Percentiles rank a stretch among this genome's conserved stretches.
These are phyloP conservation scores for Acanthurus tractus DNA, from an alignment of 2,797 vertebrate genomes.

Conservation along the genomic window DNA sequence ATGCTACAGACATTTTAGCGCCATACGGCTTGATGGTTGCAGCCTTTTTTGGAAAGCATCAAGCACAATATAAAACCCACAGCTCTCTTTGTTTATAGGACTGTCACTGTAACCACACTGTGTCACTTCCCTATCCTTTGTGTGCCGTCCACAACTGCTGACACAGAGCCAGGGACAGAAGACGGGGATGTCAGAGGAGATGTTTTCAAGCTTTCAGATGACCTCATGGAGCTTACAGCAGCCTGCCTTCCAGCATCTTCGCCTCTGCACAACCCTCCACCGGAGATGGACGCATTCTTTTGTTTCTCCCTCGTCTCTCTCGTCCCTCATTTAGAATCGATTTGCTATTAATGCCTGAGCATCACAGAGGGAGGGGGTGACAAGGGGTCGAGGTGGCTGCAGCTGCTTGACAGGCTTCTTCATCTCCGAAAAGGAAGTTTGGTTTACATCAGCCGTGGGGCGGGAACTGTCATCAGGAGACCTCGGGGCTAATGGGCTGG, in stretches of 20 bases:
- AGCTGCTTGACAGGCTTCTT: conserved; percentile 83
- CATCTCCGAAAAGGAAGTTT: conserved; percentile 85
- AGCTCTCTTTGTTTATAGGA: background rate
- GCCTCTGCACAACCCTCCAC: conserved; percentile 51
- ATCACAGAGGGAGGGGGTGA: conserved; percentile 72
- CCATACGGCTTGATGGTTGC: background rate
- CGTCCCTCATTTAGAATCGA: conserved; percentile 81
- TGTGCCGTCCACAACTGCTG: conserved; percentile 29
- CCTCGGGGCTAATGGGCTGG: conserved; percentile 72
- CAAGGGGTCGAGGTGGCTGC: conserved; percentile 69
- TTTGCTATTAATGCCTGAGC: conserved; percentile 82
- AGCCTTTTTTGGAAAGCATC: conserved; percentile 8
- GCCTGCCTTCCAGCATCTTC: conserved; percentile 22
- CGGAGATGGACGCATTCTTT: conserved; percentile 68
- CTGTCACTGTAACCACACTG: background rate
- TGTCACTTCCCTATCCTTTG: background rate
- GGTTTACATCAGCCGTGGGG: conserved; percentile 83
- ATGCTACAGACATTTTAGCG: background rate
- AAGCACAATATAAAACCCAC: conserved; percentile 12
- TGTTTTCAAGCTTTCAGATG: conserved; percentile 35
- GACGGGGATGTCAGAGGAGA: conserved; percentile 25
- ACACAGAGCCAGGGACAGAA: conserved; percentile 24
- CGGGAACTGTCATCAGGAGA: conserved; percentile 78
- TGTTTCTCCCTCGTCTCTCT: conserved; percentile 65
- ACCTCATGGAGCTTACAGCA: conserved; percentile 17